Evolutionary conservation across 2,797 vertebrate species (phyloP).

Genomic region (Phyllotis vaccarum): DNA sequence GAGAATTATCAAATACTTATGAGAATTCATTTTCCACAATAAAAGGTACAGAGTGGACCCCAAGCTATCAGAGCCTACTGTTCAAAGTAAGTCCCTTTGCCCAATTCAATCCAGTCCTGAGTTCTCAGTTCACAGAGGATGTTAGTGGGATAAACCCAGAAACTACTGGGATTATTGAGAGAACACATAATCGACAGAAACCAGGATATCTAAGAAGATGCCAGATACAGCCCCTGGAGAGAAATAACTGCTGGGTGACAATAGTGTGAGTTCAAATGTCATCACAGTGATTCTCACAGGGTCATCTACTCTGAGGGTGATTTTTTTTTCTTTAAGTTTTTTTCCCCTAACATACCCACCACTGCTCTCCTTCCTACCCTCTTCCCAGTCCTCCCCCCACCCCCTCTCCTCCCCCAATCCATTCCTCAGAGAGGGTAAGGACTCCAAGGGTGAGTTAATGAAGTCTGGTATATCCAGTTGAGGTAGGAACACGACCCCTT

Average conservation of each 20-base stretch:
- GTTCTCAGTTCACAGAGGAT: neutral
- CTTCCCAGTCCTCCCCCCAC: too few species aligned
- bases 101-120: neutral
- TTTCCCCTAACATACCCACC: too few species aligned
- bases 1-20: constrained; percentile 3
- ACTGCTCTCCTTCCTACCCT: too few species aligned
- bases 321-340: too few species aligned
- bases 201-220: constrained; percentile 30
- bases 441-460: too few species aligned
- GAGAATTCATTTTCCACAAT: neutral
- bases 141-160: neutral
- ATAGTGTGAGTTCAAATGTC: neutral
- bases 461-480: too few species aligned
- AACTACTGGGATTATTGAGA: neutral
- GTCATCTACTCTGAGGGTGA: constrained; percentile 88
- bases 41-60: neutral
- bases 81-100: neutral
- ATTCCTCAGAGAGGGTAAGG: too few species aligned
- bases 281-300: constrained; percentile 83
- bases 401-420: too few species aligned
- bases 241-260: neutral
- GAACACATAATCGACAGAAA: constrained; percentile 1
- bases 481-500: too few species aligned
- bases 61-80: neutral
- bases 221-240: neutral